Percentiles rank a stretch among this genome's conserved stretches.
Conservation (phyloP, 2,113 vertebrate species). For the Chiloscyllium plagiosum region DNA sequence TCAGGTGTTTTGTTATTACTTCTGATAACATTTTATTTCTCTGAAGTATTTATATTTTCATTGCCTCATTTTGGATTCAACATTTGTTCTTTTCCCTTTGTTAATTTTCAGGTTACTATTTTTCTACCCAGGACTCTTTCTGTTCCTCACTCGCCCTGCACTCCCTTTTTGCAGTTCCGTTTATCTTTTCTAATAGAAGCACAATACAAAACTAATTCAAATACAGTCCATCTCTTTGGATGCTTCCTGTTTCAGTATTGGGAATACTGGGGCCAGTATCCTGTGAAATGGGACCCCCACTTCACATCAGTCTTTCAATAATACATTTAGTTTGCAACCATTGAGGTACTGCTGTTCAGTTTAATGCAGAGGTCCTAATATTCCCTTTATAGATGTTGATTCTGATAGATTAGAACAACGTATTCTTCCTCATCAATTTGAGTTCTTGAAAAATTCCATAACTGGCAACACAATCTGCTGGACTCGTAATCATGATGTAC, state of each 20-base stretch:
- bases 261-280: background rate
- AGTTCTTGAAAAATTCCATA: background rate
- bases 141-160: background rate
- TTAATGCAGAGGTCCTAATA: background rate
- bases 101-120: background rate
- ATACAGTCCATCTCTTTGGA: background rate
- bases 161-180: background rate
- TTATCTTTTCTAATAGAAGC: background rate
- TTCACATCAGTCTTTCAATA: background rate
- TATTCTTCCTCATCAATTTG: background rate
- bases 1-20: background rate
- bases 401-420: background rate
- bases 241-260: background rate
- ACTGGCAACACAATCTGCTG: background rate
- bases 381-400: background rate
- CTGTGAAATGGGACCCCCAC: background rate
- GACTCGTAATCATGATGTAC: background rate
- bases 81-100: background rate
- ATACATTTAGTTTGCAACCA: background rate
- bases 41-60: background rate
- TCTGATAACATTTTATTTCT: background rate
- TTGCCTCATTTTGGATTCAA: background rate
- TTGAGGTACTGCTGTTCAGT: background rate
- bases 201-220: background rate
- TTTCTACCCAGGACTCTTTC: background rate